Evolutionary conservation across 2,797 vertebrate species (phyloP).

Genomic region (Cetoscarus ocellatus): DNA sequence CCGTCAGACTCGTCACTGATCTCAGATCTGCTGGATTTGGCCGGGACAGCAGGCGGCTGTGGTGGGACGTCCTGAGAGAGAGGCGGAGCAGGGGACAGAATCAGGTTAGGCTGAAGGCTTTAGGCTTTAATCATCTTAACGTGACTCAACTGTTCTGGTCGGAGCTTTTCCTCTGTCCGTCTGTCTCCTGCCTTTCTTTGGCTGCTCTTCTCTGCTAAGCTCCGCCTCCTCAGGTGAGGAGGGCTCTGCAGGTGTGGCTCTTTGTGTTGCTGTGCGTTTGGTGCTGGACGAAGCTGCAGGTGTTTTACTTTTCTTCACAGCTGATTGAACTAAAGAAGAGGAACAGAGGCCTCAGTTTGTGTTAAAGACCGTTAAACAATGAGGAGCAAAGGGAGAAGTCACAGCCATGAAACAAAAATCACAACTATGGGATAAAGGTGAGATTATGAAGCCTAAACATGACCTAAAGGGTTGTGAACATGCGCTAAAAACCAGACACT

Average conservation of each 20-base stretch:
- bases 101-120: no score
- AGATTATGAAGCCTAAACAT: no score
- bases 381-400: no score
- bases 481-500: no score
- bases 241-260: neutral
- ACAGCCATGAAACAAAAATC: no score
- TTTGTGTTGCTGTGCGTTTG: constrained; percentile 22
- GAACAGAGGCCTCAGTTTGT: no score
- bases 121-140: no score
- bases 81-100: neutral
- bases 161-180: constrained; percentile 17
- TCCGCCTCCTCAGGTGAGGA: constrained; percentile 51
- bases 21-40: neutral
- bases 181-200: constrained; percentile 54
- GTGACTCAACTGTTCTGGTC: constrained; percentile 47
- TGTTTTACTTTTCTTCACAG: constrained; percentile 21
- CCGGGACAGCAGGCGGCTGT: neutral
- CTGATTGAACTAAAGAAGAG: neutral
- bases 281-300: constrained; percentile 13
- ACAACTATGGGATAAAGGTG: no score
- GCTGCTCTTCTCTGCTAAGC: constrained; percentile 37
- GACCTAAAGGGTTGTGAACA: no score
- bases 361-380: no score
- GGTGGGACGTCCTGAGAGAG: constrained; percentile 17
- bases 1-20: constrained; percentile 8